Evolutionary conservation across 2,113 vertebrate species (phyloP), one percentile per base, ranked within the genome.

Genomic region (Brachyhypopomus occidentalis): DNA sequence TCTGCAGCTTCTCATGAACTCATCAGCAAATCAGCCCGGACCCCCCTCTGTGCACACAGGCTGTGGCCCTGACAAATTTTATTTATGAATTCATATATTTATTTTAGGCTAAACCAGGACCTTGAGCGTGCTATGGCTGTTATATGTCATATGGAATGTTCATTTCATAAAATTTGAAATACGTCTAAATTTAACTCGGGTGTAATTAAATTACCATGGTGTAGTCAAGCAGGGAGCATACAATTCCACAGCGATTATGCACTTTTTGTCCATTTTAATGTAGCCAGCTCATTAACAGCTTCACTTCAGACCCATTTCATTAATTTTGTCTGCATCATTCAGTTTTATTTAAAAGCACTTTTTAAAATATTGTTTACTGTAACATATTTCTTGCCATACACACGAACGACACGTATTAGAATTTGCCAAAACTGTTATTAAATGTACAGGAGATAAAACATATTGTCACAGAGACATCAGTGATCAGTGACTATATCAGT

Each of bases 1-100:
- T 76, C 60, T 48, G 63, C 22, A 45, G 69, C 72, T 83, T 84
- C 74, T 80, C 78, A 84, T 83, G 70, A 81, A 78, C 84, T 84
- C 86, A 74, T 82, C 78, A 76, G 52, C 73, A 77, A 72, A 78
- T 64, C 79, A 56, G 62, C 59, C 36, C 72, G 60, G 56, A 14
- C 58, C 77, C 36, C 64, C 52, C 56, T 56, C 66, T 56, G 52
- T 62, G 36, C 74, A 72, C 36, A 72, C 73, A 67, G 76, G 27
- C 30, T 34, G 76, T 59, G 19, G 38, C 22, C 55, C 73, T 76
- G 48, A 66, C 64, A 38, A 45, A 72, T 67, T 80, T 77, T 72
- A 69, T 80, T 80, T 55, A 66, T 12, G 17, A 80, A 72, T 59
- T 62, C 5, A 12, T 80, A 72, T 79, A 52, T 84, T 20, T 70